Base-by-base conservation (phyloP, 2,113 vertebrate species). In the Callospermophilus lateralis region DNA sequence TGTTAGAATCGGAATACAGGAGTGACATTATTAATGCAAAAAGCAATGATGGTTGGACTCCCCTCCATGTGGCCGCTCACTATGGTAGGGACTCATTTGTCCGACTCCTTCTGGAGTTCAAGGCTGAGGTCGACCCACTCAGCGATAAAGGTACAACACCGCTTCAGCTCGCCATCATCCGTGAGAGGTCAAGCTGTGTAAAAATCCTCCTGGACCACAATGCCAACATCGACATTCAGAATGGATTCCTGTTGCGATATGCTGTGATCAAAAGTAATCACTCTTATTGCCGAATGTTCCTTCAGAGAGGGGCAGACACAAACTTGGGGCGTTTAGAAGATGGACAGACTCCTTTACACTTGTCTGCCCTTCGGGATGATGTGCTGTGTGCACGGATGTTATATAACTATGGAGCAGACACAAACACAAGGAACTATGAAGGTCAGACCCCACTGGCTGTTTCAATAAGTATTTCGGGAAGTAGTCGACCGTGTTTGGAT, bases 201-300 rank as follows among this genome's bases (percentile, higher is more conserved):
- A 99, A 99, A 93, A 99, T 99, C 98, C 99, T 99, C 39, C 99
- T 99, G 98, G 99, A 99, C 98, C 99, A 99, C 98, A 99, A 98
- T 48, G 99, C 99, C 98, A 99, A 99, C 98, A 99, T 99, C 83
- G 99, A 99, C 98, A 99, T 99, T 97, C 99, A 99, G 72, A 99
- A 99, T 6, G 99, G 99, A 93, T 99, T 99, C 98, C 98, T 99
- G 98, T 97, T 99, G 96, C 99, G 99, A 24, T 99, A 99, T 1
- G 99, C 99, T 37, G 99, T 99, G 98, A 99, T 99, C 98, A 99
- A 99, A 98, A 99, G 99, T 98, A 99, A 99, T 97, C 99, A 99
- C 98, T 99, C 99, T 0, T 99, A 99, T 96, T 99, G 99, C 98
- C 99, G 99, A 73, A 99, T 99, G 99, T 99, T 99, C 98, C 99